Evolutionary conservation across 2,113 vertebrate species (phyloP).

Genomic region (Mustela nigripes): DNA sequence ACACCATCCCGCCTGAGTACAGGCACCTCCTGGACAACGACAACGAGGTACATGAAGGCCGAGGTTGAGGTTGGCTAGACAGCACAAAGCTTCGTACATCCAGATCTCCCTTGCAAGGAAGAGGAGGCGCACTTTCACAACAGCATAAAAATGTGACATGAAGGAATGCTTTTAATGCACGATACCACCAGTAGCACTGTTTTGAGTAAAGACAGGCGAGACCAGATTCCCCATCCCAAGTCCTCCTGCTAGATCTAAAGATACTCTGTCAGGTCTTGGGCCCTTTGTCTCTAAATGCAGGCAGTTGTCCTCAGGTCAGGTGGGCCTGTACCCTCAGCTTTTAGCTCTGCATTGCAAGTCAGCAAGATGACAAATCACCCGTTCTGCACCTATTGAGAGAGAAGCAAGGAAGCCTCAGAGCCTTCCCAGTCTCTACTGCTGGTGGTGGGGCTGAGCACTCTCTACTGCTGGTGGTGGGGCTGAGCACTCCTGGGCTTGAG

Average conservation of each 20-base stretch:
- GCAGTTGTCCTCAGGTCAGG: background rate
- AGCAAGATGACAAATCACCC: background rate
- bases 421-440: background rate
- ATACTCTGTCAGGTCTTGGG: background rate
- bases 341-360: background rate
- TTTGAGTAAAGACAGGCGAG: background rate
- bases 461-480: background rate
- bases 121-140: background rate
- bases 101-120: background rate
- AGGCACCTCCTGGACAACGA: conserved; percentile 85
- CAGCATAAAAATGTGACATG: background rate
- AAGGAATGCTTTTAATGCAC: background rate
- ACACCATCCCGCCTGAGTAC: conserved; percentile 89
- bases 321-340: background rate
- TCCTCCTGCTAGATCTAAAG: background rate
- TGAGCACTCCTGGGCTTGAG: background rate
- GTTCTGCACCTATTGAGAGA: background rate
- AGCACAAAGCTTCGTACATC: background rate
- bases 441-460: too few relatives aligned
- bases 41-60: conserved; percentile 81
- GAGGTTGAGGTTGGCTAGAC: too few relatives aligned
- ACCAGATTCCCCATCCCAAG: background rate
- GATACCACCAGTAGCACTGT: accelerated
- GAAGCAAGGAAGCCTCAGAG: background rate
- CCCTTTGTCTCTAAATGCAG: background rate